A percentile compares a stretch with the other conserved stretches of the same genome.
phyloP scores from a whole-genome alignment of 2,797 vertebrate genomes.

The Micromesistius poutassou region DNA sequence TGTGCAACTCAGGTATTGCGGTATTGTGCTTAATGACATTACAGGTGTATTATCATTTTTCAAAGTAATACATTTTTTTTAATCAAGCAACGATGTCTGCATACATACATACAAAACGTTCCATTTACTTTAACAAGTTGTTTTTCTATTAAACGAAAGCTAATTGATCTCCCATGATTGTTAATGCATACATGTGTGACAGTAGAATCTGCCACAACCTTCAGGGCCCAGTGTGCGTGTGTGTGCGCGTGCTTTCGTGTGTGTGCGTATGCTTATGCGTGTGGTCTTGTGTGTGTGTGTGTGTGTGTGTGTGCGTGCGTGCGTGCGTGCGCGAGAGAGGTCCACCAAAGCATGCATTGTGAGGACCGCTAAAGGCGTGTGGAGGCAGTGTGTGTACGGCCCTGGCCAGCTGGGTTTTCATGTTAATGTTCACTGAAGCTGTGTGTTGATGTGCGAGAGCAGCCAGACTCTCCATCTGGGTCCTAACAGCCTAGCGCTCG shows the following conservation, averaged over 20 bases:
- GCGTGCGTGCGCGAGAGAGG: not conserved
- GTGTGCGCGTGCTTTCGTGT: slow-evolving; percentile 5
- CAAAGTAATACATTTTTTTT: not conserved
- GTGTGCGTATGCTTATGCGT: slow-evolving; percentile 3
- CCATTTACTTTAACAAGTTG: slow-evolving; percentile 43
- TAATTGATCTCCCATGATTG: slow-evolving; percentile 57
- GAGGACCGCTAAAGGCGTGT: slow-evolving; percentile 8
- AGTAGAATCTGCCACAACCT: slow-evolving; percentile 50
- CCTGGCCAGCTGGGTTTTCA: slow-evolving; percentile 64
- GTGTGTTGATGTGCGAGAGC: slow-evolving; percentile 55
- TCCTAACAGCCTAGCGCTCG: slow-evolving; percentile 38
- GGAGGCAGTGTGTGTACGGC: slow-evolving; percentile 10
- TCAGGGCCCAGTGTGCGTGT: slow-evolving; percentile 9
- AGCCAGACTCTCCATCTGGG: slow-evolving; percentile 70
- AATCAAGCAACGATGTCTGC: slow-evolving; percentile 21
- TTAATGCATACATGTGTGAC: slow-evolving; percentile 62
- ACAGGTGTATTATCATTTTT: not conserved
- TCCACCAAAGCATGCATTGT: not conserved
- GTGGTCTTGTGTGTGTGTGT: slow-evolving; percentile 10
- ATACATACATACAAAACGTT: slow-evolving; percentile 23
- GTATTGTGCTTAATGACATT: not conserved
- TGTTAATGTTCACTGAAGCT: slow-evolving; percentile 69
- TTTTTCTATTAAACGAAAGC: slow-evolving; percentile 46
- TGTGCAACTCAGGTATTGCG: not conserved
- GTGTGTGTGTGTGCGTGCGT: slow-evolving; percentile 16